These are phyloP conservation scores for Aphyosemion australe DNA, from an alignment of 2,113 vertebrate genomes.

Conservation along the genomic window DNA sequence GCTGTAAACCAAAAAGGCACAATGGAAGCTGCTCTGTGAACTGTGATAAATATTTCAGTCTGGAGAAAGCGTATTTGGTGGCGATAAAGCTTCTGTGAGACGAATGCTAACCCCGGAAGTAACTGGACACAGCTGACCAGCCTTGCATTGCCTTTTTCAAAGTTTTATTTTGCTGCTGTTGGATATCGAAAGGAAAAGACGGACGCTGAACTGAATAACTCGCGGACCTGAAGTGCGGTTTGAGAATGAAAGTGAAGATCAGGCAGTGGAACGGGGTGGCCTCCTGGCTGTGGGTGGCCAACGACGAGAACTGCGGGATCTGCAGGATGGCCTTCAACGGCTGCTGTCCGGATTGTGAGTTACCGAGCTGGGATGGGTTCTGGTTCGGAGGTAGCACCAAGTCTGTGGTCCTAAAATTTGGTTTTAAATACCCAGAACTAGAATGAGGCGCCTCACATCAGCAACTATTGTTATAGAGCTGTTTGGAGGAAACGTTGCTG, in stretches of 20 bases:
- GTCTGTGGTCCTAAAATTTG: neutral
- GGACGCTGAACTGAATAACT: neutral
- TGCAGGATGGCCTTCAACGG: conserved; percentile 96
- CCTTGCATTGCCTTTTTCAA: neutral
- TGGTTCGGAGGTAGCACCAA: neutral
- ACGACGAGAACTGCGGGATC: conserved; percentile 97
- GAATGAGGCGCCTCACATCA: too few relatives aligned
- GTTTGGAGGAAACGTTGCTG: too few relatives aligned
- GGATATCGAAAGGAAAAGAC: neutral
- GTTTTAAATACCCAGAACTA: too few relatives aligned
- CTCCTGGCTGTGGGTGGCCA: conserved; percentile 96
- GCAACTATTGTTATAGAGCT: too few relatives aligned
- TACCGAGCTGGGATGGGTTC: neutral
- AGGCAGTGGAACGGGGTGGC: conserved; percentile 93
- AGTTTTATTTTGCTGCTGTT: neutral
- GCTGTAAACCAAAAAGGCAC: neutral
- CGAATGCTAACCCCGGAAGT: neutral
- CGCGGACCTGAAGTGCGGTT: neutral
- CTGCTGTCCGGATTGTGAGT: conserved; percentile 96
- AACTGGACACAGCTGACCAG: neutral
- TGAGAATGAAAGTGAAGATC: conserved; percentile 88
- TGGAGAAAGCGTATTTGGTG: neutral
- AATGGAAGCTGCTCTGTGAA: neutral
- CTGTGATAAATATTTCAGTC: neutral
- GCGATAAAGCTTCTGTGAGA: neutral